A percentile compares a stretch with the other conserved stretches of the same genome.
phyloP scores from a whole-genome alignment of 2,113 vertebrate genomes.

The Hystrix cristata region DNA sequence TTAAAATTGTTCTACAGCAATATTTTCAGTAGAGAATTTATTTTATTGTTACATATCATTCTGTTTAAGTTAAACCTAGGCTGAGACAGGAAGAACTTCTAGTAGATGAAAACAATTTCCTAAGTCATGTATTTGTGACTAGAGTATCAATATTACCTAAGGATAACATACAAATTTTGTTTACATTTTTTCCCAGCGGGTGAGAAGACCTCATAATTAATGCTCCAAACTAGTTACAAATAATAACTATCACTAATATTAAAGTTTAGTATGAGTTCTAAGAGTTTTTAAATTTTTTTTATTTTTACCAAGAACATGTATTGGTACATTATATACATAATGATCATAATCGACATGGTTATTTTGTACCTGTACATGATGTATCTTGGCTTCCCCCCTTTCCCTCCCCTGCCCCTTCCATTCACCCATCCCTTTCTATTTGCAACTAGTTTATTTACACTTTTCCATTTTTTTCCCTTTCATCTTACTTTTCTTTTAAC shows the following conservation, averaged over 20 bases:
- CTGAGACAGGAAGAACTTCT: not conserved
- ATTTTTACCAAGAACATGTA: too few relatives aligned
- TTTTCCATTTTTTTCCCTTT: too few relatives aligned
- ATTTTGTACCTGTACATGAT: too few relatives aligned
- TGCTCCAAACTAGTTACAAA: slow-evolving; percentile 37
- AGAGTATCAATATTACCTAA: not conserved
- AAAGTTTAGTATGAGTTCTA: slow-evolving; percentile 18
- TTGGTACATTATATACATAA: too few relatives aligned
- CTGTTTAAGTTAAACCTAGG: slow-evolving; percentile 52
- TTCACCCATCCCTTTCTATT: too few relatives aligned
- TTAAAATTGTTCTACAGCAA: slow-evolving; percentile 1
- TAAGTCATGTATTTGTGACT: not conserved
- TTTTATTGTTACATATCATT: slow-evolving; percentile 43
- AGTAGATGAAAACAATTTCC: not conserved
- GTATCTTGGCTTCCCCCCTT: too few relatives aligned
- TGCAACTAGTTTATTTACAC: too few relatives aligned
- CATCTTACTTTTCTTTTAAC: too few relatives aligned
- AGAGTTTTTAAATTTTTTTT: not conserved
- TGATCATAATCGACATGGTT: too few relatives aligned
- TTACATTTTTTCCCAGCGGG: not conserved
- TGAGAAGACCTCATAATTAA: slow-evolving; percentile 20
- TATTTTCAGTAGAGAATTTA: slow-evolving; percentile 42
- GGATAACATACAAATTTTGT: not conserved
- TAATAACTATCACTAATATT: slow-evolving; percentile 32
- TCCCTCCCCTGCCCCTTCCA: too few relatives aligned